Evolutionary conservation across 2,113 vertebrate genomes (phyloP).

Genomic region (Trinectes maculatus): DNA sequence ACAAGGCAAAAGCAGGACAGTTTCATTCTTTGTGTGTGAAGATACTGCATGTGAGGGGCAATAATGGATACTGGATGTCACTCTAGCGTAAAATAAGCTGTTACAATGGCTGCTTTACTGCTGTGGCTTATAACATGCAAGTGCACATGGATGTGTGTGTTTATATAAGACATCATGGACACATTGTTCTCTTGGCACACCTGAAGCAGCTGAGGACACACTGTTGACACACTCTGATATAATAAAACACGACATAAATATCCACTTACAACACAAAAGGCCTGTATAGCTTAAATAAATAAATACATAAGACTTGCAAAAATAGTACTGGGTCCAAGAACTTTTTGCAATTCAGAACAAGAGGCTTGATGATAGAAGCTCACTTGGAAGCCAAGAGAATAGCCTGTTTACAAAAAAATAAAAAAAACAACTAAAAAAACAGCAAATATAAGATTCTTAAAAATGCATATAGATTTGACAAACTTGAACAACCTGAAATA

Average conservation of each 20-base stretch:
- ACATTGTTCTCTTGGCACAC: constrained; percentile 70
- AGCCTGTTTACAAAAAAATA: constrained; percentile 12
- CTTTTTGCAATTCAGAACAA: neutral
- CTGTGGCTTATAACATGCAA: constrained; percentile 69
- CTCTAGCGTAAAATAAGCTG: constrained; percentile 51
- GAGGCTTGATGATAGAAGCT: too few relatives aligned
- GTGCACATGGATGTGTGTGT: constrained; percentile 12
- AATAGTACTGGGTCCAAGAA: constrained; percentile 7
- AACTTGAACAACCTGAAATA: constrained; percentile 49
- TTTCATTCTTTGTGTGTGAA: constrained; percentile 25
- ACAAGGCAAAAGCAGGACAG: constrained; percentile 65
- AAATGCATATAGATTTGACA: constrained; percentile 57
- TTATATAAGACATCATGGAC: constrained; percentile 71
- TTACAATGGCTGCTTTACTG: constrained; percentile 51
- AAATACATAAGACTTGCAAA: constrained; percentile 11
- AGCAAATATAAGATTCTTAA: constrained; percentile 10
- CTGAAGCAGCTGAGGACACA: constrained; percentile 57
- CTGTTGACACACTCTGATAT: constrained; percentile 54
- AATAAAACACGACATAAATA: constrained; percentile 57
- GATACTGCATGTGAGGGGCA: constrained; percentile 13
- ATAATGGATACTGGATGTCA: constrained; percentile 33
- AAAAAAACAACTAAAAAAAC: neutral
- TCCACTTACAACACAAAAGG: constrained; percentile 32
- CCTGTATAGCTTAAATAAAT: constrained; percentile 19
- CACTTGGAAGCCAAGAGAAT: constrained; percentile 1